A percentile compares a stretch with the other conserved stretches of the same genome.
Conservation (phyloP, 2,888 invertebrate genomes). For the Lasiommata megera region DNA sequence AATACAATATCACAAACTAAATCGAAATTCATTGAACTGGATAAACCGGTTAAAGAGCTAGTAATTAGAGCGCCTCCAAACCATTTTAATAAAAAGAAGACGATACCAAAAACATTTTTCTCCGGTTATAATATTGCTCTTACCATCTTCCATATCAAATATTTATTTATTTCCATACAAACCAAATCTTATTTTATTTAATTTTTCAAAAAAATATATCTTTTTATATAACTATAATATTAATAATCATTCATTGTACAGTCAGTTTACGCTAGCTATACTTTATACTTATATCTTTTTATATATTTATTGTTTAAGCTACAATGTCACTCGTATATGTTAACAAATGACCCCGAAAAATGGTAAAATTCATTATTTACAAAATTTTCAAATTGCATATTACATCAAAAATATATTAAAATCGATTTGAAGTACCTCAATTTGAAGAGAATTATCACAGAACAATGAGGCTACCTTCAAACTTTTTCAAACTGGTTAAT, state of each 20-base stretch:
- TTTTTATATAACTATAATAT: neutral
- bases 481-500: constrained; percentile 35
- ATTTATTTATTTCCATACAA: no score
- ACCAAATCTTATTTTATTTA: no score
- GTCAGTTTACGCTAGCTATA: neutral
- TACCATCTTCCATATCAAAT: no score
- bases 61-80: no score
- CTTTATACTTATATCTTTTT: no score
- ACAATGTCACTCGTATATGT: constrained; percentile 25
- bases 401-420: constrained; percentile 23
- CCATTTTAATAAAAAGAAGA: no score
- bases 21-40: no score
- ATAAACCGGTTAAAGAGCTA: no score
- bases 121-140: no score
- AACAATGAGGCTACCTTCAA: constrained; percentile 76
- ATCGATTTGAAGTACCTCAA: constrained; percentile 72
- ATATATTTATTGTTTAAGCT: constrained; percentile 3
- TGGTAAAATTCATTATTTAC: constrained; percentile 6
- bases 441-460: constrained; percentile 79
- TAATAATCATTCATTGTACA: neutral
- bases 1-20: no score
- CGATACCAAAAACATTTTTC: no score
- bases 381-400: constrained; percentile 16
- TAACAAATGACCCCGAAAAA: constrained; percentile 13
- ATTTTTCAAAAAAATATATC: no score